Conservation (phyloP, 2,888 invertebrate genomes). For the Pollenia griseotomentosa region DNA sequence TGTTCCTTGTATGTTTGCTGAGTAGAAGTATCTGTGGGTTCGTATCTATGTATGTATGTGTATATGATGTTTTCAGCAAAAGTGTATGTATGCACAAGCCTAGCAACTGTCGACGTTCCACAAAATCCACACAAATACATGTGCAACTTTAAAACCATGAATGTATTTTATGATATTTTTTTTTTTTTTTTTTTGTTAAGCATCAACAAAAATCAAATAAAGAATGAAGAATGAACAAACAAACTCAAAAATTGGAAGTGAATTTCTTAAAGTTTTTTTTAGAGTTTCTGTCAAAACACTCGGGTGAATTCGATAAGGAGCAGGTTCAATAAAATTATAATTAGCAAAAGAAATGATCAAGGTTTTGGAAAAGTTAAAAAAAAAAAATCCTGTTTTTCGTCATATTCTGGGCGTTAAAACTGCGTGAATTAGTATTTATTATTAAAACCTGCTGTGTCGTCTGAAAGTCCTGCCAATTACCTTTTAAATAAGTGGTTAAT, state of each 20-base stretch:
- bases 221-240: conserved; percentile 53
- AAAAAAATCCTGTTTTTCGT: no score
- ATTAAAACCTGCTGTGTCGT: no score
- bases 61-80: conserved; percentile 25
- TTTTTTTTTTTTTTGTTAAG: conserved; percentile 48
- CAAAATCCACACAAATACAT: conserved; percentile 77
- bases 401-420: no score
- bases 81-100: conserved; percentile 58
- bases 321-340: not conserved
- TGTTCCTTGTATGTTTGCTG: conserved; percentile 24
- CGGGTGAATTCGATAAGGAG: not conserved
- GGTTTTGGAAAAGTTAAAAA: no score
- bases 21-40: not conserved
- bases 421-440: no score
- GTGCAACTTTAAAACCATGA: conserved; percentile 58
- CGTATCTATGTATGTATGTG: conserved; percentile 14
- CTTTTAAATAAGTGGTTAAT: no score
- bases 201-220: conserved; percentile 47
- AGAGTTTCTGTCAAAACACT: conserved; percentile 17
- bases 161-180: conserved; percentile 73
- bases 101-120: conserved; percentile 81
- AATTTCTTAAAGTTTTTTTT: conserved; percentile 51
- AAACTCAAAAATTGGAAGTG: conserved; percentile 50
- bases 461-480: no score
- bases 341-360: no score